Percentiles rank a stretch among this genome's conserved stretches.
phyloP scores from a whole-genome alignment of 2,797 vertebrate genomes.

The Botia almorhae region DNA sequence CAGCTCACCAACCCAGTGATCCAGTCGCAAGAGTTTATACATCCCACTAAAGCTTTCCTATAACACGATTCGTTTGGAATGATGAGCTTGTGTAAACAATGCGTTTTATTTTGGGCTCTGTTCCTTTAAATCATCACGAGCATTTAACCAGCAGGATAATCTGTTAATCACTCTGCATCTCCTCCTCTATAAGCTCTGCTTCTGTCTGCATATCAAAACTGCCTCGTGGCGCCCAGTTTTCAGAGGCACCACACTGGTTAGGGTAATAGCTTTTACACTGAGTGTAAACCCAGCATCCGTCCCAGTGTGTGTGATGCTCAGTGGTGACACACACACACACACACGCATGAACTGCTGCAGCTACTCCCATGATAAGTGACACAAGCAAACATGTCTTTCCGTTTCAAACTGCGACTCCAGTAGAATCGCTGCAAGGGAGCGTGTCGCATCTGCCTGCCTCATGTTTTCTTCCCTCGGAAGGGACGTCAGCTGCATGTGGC shows the following conservation, averaged over 20 bases:
- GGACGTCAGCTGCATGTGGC: neutral
- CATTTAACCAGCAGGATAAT: slow-evolving; percentile 5
- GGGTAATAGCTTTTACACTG: slow-evolving; percentile 32
- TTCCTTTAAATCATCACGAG: neutral
- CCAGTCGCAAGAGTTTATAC: neutral
- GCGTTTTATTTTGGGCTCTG: neutral
- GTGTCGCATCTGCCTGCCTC: slow-evolving; percentile 67
- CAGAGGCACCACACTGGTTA: slow-evolving; percentile 46
- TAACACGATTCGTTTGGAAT: neutral
- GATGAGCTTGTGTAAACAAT: neutral
- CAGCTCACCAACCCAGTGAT: neutral
- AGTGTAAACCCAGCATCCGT: slow-evolving; percentile 41
- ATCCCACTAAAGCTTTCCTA: neutral
- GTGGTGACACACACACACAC: slow-evolving; percentile 36
- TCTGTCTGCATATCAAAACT: slow-evolving; percentile 48
- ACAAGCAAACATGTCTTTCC: slow-evolving; percentile 55
- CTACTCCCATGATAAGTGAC: slow-evolving; percentile 45
- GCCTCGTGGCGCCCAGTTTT: slow-evolving; percentile 38
- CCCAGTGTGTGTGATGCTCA: slow-evolving; percentile 12
- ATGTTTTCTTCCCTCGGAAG: slow-evolving; percentile 20
- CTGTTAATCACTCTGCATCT: neutral
- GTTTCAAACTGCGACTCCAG: slow-evolving; percentile 31
- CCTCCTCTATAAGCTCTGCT: slow-evolving; percentile 35
- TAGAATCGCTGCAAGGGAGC: slow-evolving; percentile 62
- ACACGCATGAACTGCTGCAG: slow-evolving; percentile 38